A percentile compares a stretch with the other conserved stretches of the same genome.
Evolutionary conservation across 2,797 vertebrate species (phyloP).

Genomic region (Emys orbicularis): DNA sequence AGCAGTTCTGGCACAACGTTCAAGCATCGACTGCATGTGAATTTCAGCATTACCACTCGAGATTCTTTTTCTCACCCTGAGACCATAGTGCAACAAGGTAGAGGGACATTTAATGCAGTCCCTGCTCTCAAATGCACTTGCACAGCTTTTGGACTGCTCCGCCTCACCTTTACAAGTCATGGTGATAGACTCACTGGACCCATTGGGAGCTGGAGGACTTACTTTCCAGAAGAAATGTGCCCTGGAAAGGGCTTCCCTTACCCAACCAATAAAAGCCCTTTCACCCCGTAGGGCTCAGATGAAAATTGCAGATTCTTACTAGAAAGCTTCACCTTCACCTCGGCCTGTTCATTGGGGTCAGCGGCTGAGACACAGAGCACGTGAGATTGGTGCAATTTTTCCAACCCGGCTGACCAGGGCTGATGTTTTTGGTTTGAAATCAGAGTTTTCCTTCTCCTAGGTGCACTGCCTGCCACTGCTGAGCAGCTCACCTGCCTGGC

Average conservation of each 20-base stretch:
- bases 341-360: fast-evolving
- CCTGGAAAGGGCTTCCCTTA: background rate
- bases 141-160: background rate
- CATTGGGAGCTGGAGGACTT: background rate
- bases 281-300: fast-evolving
- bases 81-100: background rate
- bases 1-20: background rate
- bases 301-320: background rate
- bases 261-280: background rate
- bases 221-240: fast-evolving
- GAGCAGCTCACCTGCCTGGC: background rate
- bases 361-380: no score
- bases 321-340: background rate
- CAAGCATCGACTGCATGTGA: background rate
- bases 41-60: background rate
- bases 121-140: background rate
- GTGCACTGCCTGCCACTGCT: background rate
- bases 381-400: background rate
- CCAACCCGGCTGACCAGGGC: background rate
- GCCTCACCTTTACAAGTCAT: background rate
- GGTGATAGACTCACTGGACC: background rate
- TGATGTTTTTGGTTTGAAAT: background rate
- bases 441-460: background rate
- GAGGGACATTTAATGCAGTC: background rate
- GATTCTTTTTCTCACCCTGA: background rate